phyloP scores from a whole-genome alignment of 92 coral and sea anemone genomes.

The Heteractis magnifica region DNA sequence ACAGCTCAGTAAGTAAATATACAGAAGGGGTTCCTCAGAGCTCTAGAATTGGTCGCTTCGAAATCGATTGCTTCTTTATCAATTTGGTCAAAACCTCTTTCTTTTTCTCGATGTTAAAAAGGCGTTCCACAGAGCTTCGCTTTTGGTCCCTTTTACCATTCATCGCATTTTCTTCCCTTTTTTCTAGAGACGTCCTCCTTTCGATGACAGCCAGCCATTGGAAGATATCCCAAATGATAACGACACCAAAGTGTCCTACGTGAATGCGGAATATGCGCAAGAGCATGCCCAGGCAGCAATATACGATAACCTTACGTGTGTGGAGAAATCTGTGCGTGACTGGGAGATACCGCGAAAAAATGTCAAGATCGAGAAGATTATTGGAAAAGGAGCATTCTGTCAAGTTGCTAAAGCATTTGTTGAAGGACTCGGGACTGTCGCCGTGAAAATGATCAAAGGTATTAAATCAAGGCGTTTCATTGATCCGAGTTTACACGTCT shows the following conservation, averaged over 20 bases:
- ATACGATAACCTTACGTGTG: conserved; percentile 31
- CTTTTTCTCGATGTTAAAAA: background rate
- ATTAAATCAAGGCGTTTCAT: background rate
- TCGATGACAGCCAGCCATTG: background rate
- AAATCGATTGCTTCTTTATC: background rate
- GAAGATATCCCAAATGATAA: background rate
- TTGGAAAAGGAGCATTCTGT: conserved; percentile 85
- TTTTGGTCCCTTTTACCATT: no score
- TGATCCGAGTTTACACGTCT: no score
- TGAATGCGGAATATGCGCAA: background rate
- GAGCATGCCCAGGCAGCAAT: conserved; percentile 13
- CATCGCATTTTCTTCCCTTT: background rate
- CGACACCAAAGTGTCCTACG: conserved; percentile 3
- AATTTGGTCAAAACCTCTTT: background rate
- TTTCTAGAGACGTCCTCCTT: background rate
- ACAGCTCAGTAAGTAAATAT: conserved; percentile 31
- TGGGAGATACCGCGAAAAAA: conserved; percentile 68
- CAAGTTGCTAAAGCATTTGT: conserved; percentile 69
- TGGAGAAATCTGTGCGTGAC: conserved; percentile 26
- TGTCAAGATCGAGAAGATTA: conserved; percentile 49
- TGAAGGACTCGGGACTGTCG: conserved; percentile 73
- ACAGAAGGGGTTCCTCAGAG: background rate
- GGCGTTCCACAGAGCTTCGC: no score
- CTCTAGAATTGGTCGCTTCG: background rate
- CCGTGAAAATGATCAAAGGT: conserved; percentile 75